These are phyloP conservation scores for Noctilio leporinus DNA, from an alignment of 2,113 vertebrate species.

Conservation along the genomic window DNA sequence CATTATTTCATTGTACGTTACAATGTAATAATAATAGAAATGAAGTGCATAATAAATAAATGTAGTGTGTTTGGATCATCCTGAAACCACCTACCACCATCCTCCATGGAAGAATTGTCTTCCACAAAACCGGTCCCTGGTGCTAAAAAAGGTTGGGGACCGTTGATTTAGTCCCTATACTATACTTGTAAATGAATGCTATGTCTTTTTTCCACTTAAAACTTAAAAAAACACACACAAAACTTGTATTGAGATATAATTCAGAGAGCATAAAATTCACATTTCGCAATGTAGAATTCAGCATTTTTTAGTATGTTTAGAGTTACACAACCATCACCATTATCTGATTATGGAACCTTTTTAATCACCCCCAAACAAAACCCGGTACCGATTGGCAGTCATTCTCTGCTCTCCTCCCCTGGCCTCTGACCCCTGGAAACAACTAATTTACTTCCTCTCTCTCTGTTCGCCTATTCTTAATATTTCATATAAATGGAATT, in stretches of 20 bases:
- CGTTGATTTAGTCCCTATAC: background rate
- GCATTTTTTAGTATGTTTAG: background rate
- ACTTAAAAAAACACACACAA: too few species aligned
- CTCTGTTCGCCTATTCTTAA: background rate
- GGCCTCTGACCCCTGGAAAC: background rate
- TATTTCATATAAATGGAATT: background rate
- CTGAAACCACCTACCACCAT: too few species aligned
- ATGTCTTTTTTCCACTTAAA: background rate
- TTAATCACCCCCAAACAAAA: background rate
- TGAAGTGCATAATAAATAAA: background rate
- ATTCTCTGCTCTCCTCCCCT: background rate
- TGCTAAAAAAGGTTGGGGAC: too few species aligned
- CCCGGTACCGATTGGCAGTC: background rate
- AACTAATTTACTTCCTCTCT: background rate
- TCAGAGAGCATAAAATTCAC: background rate
- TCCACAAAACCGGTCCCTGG: too few species aligned
- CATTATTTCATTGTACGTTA: background rate
- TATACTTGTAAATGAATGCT: rapidly evolving
- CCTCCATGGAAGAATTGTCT: too few species aligned
- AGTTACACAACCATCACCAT: background rate
- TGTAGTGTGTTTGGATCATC: too few species aligned
- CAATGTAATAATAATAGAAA: background rate
- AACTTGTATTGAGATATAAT: background rate
- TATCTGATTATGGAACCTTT: background rate
- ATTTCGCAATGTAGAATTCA: background rate